Evolutionary conservation across 2,888 invertebrate genomes (phyloP).

Genomic region (Dasypogon diadema): DNA sequence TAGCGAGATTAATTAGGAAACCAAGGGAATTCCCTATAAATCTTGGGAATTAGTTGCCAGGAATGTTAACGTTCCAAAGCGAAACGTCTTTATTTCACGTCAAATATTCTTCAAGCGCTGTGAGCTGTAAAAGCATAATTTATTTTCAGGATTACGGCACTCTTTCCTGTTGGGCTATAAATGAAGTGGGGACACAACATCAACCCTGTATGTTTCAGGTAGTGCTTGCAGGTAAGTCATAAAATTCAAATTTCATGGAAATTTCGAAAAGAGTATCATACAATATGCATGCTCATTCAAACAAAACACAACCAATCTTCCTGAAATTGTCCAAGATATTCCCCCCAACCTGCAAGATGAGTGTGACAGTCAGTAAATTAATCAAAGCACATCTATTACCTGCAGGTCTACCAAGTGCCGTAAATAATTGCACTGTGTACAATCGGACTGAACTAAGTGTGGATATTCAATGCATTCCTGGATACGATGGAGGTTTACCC

Average conservation of each 20-base stretch:
- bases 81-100: too few relatives aligned
- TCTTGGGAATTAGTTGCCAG: too few relatives aligned
- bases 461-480: slow-evolving; percentile 83
- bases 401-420: slow-evolving; percentile 85
- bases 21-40: too few relatives aligned
- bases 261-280: background rate
- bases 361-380: too few relatives aligned
- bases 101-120: too few relatives aligned
- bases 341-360: too few relatives aligned
- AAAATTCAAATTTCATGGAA: background rate
- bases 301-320: too few relatives aligned
- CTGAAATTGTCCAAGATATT: too few relatives aligned
- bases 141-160: slow-evolving; percentile 81
- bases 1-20: too few relatives aligned
- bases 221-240: slow-evolving; percentile 83
- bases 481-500: slow-evolving; percentile 90
- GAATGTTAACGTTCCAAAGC: too few relatives aligned
- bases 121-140: background rate
- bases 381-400: slow-evolving; percentile 22
- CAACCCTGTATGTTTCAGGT: slow-evolving; percentile 90
- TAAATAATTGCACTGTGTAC: slow-evolving; percentile 85
- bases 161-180: slow-evolving; percentile 86
- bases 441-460: slow-evolving; percentile 88
- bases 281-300: background rate
- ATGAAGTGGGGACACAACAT: slow-evolving; percentile 84